phyloP scores from a whole-genome alignment of 2,797 vertebrate genomes.

The Echeneis naucrates region DNA sequence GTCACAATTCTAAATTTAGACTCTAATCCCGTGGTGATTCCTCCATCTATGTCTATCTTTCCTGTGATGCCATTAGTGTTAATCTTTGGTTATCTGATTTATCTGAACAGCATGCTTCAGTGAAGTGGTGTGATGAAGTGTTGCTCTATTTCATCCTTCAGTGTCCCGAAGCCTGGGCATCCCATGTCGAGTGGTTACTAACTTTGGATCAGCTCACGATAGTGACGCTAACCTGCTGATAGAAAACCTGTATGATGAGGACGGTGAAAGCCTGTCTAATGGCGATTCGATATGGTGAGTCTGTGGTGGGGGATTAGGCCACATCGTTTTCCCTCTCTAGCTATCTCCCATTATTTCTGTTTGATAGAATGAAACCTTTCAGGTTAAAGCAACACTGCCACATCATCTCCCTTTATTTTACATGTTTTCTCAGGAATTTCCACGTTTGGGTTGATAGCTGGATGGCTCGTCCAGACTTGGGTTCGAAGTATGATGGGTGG shows the following conservation, averaged over 20 bases:
- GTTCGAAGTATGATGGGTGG: constrained; percentile 85
- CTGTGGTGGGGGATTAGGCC: too few species aligned
- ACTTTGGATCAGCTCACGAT: constrained; percentile 91
- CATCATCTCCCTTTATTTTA: background rate
- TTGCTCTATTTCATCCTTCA: constrained; percentile 27
- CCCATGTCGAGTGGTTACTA: constrained; percentile 90
- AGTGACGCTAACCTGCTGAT: constrained; percentile 88
- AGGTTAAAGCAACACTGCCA: background rate
- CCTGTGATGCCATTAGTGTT: background rate
- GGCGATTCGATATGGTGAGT: constrained; percentile 84
- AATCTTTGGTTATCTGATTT: constrained; percentile 16
- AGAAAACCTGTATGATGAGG: constrained; percentile 80
- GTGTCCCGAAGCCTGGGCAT: constrained; percentile 88
- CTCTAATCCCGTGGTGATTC: background rate
- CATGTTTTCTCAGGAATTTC: constrained; percentile 86
- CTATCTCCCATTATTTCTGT: background rate
- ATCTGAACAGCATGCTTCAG: constrained; percentile 10
- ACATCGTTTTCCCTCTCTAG: background rate
- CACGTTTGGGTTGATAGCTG: constrained; percentile 93
- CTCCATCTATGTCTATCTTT: background rate
- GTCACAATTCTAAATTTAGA: constrained; percentile 18
- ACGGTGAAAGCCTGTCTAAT: constrained; percentile 51
- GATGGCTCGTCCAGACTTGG: constrained; percentile 90
- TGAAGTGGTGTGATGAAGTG: constrained; percentile 23
- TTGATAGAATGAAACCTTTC: background rate